Evolutionary conservation across 2,113 vertebrate genomes (phyloP), one percentile per base, ranked within the genome.

Genomic region (Notechis scutatus): DNA sequence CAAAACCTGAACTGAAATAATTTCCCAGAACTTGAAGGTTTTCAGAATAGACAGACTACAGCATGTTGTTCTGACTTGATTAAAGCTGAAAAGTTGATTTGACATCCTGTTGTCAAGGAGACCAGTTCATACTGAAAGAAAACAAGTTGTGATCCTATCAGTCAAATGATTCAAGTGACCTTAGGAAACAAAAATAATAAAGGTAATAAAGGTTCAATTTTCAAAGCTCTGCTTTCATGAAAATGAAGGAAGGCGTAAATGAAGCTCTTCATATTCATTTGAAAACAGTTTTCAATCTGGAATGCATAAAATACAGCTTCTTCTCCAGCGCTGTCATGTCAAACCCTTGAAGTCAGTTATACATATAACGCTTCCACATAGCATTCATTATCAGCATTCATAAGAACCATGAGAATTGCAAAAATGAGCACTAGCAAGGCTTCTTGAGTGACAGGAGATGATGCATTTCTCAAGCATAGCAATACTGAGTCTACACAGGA

Each of bases 81-180:
- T 98, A 97, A 97, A 97, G 95, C 95, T 96, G 94, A 95, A 94
- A 96, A 97, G 96, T 96, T 97, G 96, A 97, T 97, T 96, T 97
- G 96, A 96, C 95, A 96, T 95, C 95, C 94, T 97, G 96, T 97
- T 94, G 96, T 97, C 97, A 97, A 97, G 97, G 97, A 97, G 97
- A 98, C 97, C 95, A 95, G 88, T 95, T 96, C 96, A 96, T 96
- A 96, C 92, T 96, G 95, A 96, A 96, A 95, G 96, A 96, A 96
- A 96, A 95, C 95, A 95, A 96, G 96, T 97, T 96, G 95, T 96
- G 95, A 96, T 94, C 93, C 94, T 96, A 96, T 93, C 96, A 95
- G 96, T 97, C 96, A 96, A 95, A 97, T 94, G 95, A 96, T 96
- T 97, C 95, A 96, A 96, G 94, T 97, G 97, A 97, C 94, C 96